Conservation (phyloP, 92 coral and sea anemone species). For the Epizoanthus illoricatus region DNA sequence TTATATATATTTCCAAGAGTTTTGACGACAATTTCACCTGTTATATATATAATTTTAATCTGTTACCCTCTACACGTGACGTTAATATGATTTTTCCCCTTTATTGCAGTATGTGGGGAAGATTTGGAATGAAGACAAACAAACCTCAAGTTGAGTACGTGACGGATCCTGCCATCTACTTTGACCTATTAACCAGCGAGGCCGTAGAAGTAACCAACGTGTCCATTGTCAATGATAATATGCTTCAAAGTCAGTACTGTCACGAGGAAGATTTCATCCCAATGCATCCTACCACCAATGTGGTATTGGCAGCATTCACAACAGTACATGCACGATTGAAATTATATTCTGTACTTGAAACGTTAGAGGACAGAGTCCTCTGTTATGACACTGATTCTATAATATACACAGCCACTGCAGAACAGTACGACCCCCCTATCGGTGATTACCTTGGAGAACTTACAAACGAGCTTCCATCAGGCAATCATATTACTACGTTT, state of each 20-base stretch:
- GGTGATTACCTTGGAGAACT: slow-evolving; percentile 46
- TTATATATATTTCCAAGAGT: too few species aligned
- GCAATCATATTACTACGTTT: slow-evolving; percentile 44
- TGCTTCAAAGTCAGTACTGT: slow-evolving; percentile 26
- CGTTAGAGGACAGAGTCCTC: background rate
- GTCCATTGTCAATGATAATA: slow-evolving; percentile 45
- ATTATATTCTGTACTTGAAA: slow-evolving; percentile 21
- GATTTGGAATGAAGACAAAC: slow-evolving; percentile 54
- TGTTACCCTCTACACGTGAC: too few species aligned
- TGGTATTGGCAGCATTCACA: slow-evolving; percentile 43
- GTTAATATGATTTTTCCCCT: background rate
- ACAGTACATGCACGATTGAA: slow-evolving; percentile 42
- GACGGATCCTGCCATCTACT: slow-evolving; percentile 47
- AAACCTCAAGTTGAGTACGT: slow-evolving; percentile 52
- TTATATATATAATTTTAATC: too few species aligned
- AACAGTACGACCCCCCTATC: slow-evolving; percentile 32
- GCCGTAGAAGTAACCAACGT: slow-evolving; percentile 38
- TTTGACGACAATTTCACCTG: too few species aligned
- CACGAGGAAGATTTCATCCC: slow-evolving; percentile 36
- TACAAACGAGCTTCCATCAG: slow-evolving; percentile 36
- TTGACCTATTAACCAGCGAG: slow-evolving; percentile 40
- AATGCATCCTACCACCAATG: slow-evolving; percentile 29
- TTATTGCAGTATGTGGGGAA: slow-evolving; percentile 40
- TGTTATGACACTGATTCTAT: slow-evolving; percentile 45
- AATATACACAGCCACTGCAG: slow-evolving; percentile 24